These are phyloP conservation scores for Micrasema minimum DNA, from an alignment of 1,140 invertebrate genomes.

Conservation along the genomic window DNA sequence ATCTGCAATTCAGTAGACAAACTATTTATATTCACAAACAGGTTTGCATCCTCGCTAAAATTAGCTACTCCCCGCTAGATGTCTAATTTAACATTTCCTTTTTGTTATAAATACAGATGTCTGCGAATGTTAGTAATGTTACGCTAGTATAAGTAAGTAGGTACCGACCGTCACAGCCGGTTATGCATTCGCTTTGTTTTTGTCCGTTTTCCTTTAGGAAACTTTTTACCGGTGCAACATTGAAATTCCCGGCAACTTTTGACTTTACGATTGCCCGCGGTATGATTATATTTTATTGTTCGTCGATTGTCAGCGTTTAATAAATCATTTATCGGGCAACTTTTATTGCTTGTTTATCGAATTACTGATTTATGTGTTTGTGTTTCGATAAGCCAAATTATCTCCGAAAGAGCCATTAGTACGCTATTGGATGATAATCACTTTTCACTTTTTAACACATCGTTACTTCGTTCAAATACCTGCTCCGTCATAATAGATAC, in stretches of 20 bases:
- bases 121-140: too few species aligned
- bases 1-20: too few species aligned
- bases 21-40: too few species aligned
- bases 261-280: not conserved
- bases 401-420: not conserved
- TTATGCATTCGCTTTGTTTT: conserved; percentile 33
- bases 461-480: too few species aligned
- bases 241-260: conserved; percentile 23
- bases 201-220: conserved; percentile 24
- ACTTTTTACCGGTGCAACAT: conserved; percentile 34
- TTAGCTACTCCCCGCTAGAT: conserved; percentile 7
- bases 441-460: too few species aligned
- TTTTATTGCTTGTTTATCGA: conserved; percentile 25
- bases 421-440: not conserved
- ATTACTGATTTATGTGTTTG: conserved; percentile 31
- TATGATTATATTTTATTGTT: conserved; percentile 5
- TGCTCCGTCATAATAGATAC: too few species aligned
- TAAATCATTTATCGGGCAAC: conserved; percentile 21
- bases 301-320: conserved; percentile 8
- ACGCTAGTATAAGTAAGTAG: too few species aligned
- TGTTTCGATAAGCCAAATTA: conserved; percentile 32
- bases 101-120: too few species aligned
- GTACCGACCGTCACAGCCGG: conserved; percentile 22
- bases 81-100: not conserved
- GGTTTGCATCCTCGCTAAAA: not conserved